Conservation (phyloP, 2,888 invertebrate species). For the Magallana nippona region DNA sequence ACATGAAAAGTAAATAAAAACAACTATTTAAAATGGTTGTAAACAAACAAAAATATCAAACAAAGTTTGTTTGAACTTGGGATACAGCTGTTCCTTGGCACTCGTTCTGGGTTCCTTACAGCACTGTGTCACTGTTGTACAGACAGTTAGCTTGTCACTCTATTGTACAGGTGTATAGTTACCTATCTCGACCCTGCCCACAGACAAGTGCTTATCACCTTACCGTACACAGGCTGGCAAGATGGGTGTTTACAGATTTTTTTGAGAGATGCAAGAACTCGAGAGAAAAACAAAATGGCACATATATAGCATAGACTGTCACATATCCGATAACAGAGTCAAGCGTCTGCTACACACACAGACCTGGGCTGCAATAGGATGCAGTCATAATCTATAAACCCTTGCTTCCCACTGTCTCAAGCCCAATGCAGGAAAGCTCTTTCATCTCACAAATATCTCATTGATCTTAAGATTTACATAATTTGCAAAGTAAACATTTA, state of each 20-base stretch:
- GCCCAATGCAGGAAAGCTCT: too few relatives aligned
- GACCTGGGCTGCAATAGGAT: too few relatives aligned
- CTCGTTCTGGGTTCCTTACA: neutral
- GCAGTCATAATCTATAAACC: too few relatives aligned
- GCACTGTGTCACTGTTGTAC: too few relatives aligned
- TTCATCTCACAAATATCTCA: too few relatives aligned
- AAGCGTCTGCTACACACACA: too few relatives aligned
- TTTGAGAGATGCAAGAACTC: neutral
- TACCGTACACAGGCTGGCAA: neutral
- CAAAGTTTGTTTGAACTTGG: neutral
- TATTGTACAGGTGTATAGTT: too few relatives aligned
- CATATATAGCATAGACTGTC: neutral
- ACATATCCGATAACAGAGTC: neutral
- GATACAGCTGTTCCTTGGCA: slow-evolving; percentile 19
- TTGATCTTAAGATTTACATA: too few relatives aligned
- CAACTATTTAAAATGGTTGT: neutral
- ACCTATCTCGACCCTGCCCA: neutral
- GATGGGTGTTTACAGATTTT: neutral
- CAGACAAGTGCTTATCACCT: neutral
- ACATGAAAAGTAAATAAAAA: too few relatives aligned
- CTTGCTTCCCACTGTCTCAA: too few relatives aligned
- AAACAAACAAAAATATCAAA: neutral
- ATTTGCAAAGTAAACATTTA: too few relatives aligned
- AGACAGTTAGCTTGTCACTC: too few relatives aligned
- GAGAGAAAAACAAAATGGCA: slow-evolving; percentile 28